Conservation (phyloP, 2,888 invertebrate genomes). For the Beris chalybata region DNA sequence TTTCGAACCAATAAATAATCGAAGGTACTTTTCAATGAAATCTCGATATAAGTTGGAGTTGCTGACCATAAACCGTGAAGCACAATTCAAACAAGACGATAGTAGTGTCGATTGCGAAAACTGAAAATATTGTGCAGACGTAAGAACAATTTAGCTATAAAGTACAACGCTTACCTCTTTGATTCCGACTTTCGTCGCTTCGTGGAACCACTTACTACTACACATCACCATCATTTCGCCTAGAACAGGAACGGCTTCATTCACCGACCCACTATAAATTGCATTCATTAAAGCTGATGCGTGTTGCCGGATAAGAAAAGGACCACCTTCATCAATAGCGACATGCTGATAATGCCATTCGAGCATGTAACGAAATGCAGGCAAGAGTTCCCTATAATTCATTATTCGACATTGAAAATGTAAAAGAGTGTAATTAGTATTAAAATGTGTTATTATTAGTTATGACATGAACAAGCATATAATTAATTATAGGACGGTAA, state of each 20-base stretch:
- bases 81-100: constrained; percentile 47
- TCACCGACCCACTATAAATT: constrained; percentile 45
- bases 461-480: neutral
- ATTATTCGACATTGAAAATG: neutral
- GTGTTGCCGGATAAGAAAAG: constrained; percentile 53
- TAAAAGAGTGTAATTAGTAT: neutral
- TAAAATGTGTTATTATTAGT: neutral
- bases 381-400: constrained; percentile 48
- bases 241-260: constrained; percentile 40
- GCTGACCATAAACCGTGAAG: constrained; percentile 46
- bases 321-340: constrained; percentile 50
- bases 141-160: constrained; percentile 2
- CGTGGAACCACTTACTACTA: constrained; percentile 53
- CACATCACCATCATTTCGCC: constrained; percentile 50
- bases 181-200: constrained; percentile 46
- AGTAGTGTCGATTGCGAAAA: constrained; percentile 53
- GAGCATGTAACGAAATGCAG: constrained; percentile 52
- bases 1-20: constrained; percentile 47
- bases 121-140: constrained; percentile 41
- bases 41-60: constrained; percentile 44
- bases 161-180: constrained; percentile 46
- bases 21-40: constrained; percentile 48
- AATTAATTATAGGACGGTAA: neutral
- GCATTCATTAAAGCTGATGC: constrained; percentile 51
- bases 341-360: constrained; percentile 55